Evolutionary conservation across 2,797 vertebrate genomes (phyloP).

Genomic region (Cossypha dichroa): DNA sequence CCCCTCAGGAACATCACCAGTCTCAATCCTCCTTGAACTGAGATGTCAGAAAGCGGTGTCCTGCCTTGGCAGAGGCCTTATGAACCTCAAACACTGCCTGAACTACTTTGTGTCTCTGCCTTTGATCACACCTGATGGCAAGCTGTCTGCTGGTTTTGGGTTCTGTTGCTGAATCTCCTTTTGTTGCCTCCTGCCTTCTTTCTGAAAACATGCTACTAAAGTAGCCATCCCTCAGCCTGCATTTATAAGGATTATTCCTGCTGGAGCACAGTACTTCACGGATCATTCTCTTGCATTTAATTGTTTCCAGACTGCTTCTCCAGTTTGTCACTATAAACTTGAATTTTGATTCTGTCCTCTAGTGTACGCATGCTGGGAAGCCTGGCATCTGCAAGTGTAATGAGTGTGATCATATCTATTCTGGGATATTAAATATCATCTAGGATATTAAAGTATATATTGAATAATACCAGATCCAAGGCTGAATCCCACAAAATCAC

Average conservation of each 20-base stretch:
- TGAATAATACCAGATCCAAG: not conserved
- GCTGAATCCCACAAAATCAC: not conserved
- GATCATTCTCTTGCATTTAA: not conserved
- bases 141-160: not conserved
- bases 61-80: not conserved
- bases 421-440: not conserved
- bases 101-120: not conserved
- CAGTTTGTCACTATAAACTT: not conserved
- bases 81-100: not conserved
- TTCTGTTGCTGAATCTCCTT: not conserved
- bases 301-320: not conserved
- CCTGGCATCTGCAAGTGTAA: not conserved
- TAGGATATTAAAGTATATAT: not conserved
- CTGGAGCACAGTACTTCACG: not conserved
- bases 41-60: accelerated
- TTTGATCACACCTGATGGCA: not conserved
- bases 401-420: not conserved
- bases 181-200: not conserved
- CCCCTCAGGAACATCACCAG: not conserved
- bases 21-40: not conserved
- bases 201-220: not conserved
- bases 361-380: accelerated
- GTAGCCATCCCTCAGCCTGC: not conserved
- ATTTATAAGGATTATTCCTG: not conserved
- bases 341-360: not conserved